These are phyloP conservation scores for Chamaetylas fuelleborni DNA, from an alignment of 2,113 vertebrate species.

Conservation along the genomic window DNA sequence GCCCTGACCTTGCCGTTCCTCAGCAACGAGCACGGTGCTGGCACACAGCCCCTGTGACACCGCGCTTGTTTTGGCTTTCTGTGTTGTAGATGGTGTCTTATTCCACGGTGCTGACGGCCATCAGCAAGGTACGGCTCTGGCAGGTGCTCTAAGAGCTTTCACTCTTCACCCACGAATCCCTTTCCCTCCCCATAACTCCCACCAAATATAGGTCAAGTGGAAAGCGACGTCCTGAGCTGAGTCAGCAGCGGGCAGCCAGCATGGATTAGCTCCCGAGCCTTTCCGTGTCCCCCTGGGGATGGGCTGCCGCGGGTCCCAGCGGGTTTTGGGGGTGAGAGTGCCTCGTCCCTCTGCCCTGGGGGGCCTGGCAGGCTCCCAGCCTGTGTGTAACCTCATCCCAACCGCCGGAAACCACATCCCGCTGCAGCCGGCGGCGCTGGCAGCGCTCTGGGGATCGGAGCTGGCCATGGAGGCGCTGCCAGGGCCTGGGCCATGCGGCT, in stretches of 20 bases:
- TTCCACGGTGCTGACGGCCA: constrained; percentile 90
- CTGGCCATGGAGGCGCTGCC: not conserved
- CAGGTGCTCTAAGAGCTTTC: not conserved
- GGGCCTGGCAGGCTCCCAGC: not conserved
- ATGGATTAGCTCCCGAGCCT: not conserved
- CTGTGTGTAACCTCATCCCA: not conserved
- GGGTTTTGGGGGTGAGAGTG: not conserved
- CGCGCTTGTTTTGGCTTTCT: not conserved
- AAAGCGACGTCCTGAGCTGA: constrained; percentile 39
- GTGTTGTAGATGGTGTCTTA: constrained; percentile 93
- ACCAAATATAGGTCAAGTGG: constrained; percentile 56
- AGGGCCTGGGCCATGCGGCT: not conserved
- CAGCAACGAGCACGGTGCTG: not conserved
- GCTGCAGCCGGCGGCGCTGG: not conserved
- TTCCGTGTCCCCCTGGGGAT: not conserved
- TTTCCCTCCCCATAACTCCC: not conserved
- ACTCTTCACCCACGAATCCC: not conserved
- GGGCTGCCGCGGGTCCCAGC: rapidly evolving
- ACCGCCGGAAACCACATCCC: not conserved
- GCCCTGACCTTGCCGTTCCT: constrained; percentile 44
- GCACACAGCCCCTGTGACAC: not conserved
- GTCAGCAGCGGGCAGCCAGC: constrained; percentile 12
- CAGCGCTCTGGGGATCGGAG: not conserved
- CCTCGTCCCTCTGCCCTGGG: not conserved
- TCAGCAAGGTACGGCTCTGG: constrained; percentile 86